A percentile compares a stretch with the other conserved stretches of the same genome.
phyloP scores from a whole-genome alignment of 2,113 vertebrate genomes.

The Patagioenas fasciata region DNA sequence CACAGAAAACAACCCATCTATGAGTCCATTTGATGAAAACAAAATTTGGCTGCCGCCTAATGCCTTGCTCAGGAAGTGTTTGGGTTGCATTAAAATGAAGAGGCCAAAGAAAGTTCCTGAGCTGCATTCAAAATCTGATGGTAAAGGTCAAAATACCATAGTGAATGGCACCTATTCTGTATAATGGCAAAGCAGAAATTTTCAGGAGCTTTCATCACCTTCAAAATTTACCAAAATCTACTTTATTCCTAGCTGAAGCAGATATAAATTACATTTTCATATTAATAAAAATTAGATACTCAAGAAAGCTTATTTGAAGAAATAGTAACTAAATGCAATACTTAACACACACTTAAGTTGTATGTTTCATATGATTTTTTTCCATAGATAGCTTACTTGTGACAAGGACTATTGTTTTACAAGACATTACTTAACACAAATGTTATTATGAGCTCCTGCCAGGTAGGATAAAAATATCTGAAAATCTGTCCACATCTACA shows the following conservation, averaged over 20 bases:
- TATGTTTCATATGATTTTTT: neutral
- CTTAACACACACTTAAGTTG: neutral
- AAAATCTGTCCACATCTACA: neutral
- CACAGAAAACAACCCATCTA: conserved; percentile 40
- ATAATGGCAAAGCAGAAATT: neutral
- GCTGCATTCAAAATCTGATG: conserved; percentile 49
- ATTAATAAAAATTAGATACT: neutral
- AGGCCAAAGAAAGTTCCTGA: conserved; percentile 57
- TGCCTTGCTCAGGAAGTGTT: conserved; percentile 56
- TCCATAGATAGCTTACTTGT: neutral
- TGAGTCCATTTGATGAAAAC: conserved; percentile 46
- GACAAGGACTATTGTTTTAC: neutral
- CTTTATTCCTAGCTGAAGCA: neutral
- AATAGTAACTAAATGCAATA: neutral
- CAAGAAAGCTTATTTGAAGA: neutral
- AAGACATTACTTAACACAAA: neutral
- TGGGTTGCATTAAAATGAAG: conserved; percentile 65
- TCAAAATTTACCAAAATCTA: neutral
- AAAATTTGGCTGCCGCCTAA: conserved; percentile 64
- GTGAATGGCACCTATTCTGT: neutral
- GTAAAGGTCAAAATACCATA: conserved; percentile 44
- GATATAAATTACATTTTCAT: neutral
- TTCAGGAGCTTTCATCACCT: neutral
- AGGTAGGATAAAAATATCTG: neutral
- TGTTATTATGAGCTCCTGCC: neutral